A percentile compares a stretch with the other conserved stretches of the same genome.
Conservation (phyloP, 2,113 vertebrate species). For the Odontesthes bonariensis region DNA sequence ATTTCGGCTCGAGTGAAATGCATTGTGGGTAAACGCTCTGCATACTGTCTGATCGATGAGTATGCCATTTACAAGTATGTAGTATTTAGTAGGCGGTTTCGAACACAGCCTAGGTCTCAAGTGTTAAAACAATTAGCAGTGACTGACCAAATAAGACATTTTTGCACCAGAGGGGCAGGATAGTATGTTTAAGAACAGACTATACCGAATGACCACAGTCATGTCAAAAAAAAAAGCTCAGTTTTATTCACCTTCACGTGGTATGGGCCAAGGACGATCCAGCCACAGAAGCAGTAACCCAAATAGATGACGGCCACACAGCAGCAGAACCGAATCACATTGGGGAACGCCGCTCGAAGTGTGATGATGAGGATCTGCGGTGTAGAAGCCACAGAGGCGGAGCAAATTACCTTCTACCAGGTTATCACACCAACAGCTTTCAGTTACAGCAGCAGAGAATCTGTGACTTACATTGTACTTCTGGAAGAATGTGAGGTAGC, state of each 20-base stretch:
- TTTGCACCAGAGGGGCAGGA: too few species aligned
- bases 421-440: constrained; percentile 13
- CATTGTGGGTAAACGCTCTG: too few species aligned
- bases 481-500: constrained; percentile 96
- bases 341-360: constrained; percentile 89
- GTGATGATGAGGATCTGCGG: constrained; percentile 93
- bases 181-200: too few species aligned
- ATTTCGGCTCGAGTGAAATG: too few species aligned
- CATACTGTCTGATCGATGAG: too few species aligned
- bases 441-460: neutral
- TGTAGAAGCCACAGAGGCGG: neutral
- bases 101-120: too few species aligned
- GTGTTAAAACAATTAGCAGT: too few species aligned
- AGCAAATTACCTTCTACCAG: neutral
- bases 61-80: too few species aligned
- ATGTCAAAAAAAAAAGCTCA: neutral
- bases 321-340: constrained; percentile 95
- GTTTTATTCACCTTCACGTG: constrained; percentile 89
- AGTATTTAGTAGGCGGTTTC: too few species aligned
- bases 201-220: neutral
- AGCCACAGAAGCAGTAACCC: constrained; percentile 98
- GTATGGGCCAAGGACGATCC: constrained; percentile 95
- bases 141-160: too few species aligned
- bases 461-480: constrained; percentile 92
- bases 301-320: constrained; percentile 96